Base-by-base conservation (phyloP, 2,797 vertebrate species). In the Malacoctenus gilli region DNA sequence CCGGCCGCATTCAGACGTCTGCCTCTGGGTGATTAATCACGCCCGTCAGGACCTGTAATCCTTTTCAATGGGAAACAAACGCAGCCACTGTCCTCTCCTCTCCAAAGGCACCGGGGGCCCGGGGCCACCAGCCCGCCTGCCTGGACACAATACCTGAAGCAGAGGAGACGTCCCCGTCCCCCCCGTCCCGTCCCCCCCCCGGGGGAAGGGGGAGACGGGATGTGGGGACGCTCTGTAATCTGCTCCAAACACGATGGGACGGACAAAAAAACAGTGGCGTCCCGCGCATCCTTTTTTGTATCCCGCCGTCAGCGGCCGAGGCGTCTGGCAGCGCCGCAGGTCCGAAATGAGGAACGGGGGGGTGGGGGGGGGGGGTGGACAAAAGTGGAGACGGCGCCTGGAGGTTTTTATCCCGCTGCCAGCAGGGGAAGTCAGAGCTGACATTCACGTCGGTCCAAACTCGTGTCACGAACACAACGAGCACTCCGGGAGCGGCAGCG, bases 21-120 rank as follows among this genome's bases (percentile, higher is more conserved):
- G 94, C 92, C 92, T 90, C 85, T 69, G 30, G 86, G 95, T 94
- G 94, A 98, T 97, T 97, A 96, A 97, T 97, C 96, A 96, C 83
- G 91, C 90, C 90, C 94, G 94, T 96, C 95, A 97, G 92, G 94
- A 93, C 92, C 92, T 91, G 91, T 95, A 95, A 95, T 95, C 93
- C 94, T 82, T 94, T 94, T 96, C 94, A 95, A 88, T 86, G 87
- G 89, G 93, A 95, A 95, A 96, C 95, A 96, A 96, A 95, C 87
- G 85, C 83, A 74, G 84, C 90, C 90, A 92, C 93, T 93, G 91
- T 92, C 90, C 91, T 92, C 91, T 92, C 79, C 68, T 69, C 70
- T 79, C 77, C 77, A 77, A 77, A 65, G 77, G 77, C 50, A 46
- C 77, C 73, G 62, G 62, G 79, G 88, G 87, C 89, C 89, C 88